A percentile compares a stretch with the other conserved stretches of the same genome.
These are phyloP conservation scores for Cotesia vestalis DNA, from an alignment of 1,140 invertebrate genomes.

Conservation along the genomic window DNA sequence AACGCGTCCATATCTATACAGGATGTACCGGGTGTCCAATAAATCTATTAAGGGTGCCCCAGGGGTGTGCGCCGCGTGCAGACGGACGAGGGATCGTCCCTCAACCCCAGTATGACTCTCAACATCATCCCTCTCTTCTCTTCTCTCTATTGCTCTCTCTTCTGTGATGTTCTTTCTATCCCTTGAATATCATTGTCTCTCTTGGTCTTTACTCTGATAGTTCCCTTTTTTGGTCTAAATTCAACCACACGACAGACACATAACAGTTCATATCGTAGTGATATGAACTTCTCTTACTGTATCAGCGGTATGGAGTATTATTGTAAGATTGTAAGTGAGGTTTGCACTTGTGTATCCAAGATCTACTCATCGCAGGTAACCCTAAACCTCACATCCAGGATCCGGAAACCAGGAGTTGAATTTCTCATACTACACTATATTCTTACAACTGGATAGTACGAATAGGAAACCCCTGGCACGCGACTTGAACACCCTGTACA, in stretches of 20 bases:
- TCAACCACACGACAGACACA: slow-evolving; percentile 29
- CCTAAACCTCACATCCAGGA: too few species aligned
- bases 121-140: slow-evolving; percentile 17
- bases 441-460: too few species aligned
- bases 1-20: slow-evolving; percentile 56
- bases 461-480: slow-evolving; percentile 24
- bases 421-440: too few species aligned
- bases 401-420: too few species aligned
- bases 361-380: background rate
- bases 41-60: slow-evolving; percentile 62
- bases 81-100: slow-evolving; percentile 33
- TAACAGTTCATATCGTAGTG: slow-evolving; percentile 27
- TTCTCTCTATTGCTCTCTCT: slow-evolving; percentile 37
- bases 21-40: slow-evolving; percentile 60
- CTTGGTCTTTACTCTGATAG: background rate
- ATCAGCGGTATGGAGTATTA: too few species aligned
- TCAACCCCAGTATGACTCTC: slow-evolving; percentile 18
- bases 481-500: slow-evolving; percentile 10
- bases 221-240: slow-evolving; percentile 30
- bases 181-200: slow-evolving; percentile 1
- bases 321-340: slow-evolving; percentile 38
- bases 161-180: slow-evolving; percentile 12
- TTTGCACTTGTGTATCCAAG: slow-evolving; percentile 15
- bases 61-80: slow-evolving; percentile 38
- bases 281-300: too few species aligned